Evolutionary conservation across 2,113 vertebrate species (phyloP).

Genomic region (Mohoua ochrocephala): DNA sequence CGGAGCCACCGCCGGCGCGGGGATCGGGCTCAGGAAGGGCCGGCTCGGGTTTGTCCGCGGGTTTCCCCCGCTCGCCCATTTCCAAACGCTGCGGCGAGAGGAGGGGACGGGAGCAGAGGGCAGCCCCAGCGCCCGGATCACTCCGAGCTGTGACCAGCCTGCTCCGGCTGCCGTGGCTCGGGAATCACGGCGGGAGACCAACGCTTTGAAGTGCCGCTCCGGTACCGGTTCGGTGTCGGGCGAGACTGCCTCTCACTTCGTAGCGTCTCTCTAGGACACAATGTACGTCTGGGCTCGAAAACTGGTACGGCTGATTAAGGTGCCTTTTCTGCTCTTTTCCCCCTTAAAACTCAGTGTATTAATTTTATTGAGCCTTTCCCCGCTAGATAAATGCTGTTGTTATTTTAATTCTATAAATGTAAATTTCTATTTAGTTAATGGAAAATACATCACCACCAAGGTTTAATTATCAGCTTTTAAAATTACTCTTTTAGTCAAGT

Average conservation of each 20-base stretch:
- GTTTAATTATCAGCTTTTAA: constrained; percentile 56
- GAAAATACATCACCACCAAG: constrained; percentile 31
- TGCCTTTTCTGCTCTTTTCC: background rate
- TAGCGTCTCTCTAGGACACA: background rate
- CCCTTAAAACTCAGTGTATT: constrained; percentile 4
- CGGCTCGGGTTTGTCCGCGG: background rate
- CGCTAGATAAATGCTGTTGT: background rate
- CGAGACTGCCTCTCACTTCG: accelerated
- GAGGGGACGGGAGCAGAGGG: background rate
- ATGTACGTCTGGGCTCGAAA: background rate
- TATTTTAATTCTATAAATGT: constrained; percentile 62
- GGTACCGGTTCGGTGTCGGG: background rate
- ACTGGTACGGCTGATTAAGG: background rate
- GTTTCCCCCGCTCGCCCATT: background rate
- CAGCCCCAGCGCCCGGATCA: accelerated
- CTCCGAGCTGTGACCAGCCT: background rate
- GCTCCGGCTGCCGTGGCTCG: background rate
- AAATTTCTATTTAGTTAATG: constrained; percentile 65
- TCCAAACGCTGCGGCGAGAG: background rate
- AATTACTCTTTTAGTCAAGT: constrained; percentile 35
- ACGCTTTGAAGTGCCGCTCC: accelerated
- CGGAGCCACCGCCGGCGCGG: background rate
- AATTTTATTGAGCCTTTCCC: constrained; percentile 11
- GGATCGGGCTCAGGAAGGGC: background rate
- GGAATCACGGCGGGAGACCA: accelerated